Percentiles rank a stretch among this genome's conserved stretches.
phyloP scores from a whole-genome alignment of 1,140 invertebrate species.

The Phymastichus coffea region DNA sequence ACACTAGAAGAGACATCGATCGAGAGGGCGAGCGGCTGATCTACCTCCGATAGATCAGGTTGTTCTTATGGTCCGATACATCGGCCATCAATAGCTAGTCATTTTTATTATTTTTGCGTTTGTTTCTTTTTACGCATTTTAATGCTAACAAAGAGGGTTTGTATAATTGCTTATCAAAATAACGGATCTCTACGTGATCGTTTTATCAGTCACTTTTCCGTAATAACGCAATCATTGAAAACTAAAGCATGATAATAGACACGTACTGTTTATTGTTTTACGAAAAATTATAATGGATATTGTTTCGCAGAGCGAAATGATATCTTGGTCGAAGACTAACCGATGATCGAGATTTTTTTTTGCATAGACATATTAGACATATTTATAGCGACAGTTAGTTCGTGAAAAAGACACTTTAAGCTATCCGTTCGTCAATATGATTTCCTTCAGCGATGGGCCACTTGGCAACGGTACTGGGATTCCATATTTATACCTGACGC shows the following conservation, averaged over 20 bases:
- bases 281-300: too few species aligned
- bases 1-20: neutral
- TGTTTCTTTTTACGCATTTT: too few species aligned
- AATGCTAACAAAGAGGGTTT: too few species aligned
- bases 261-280: too few species aligned
- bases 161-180: too few species aligned
- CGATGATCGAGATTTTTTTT: too few species aligned
- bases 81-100: conserved; percentile 56
- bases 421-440: conserved; percentile 75
- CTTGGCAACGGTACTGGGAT: conserved; percentile 68
- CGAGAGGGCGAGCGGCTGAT: conserved; percentile 1
- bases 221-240: too few species aligned
- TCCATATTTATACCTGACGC: conserved; percentile 77
- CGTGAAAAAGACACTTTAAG: conserved; percentile 60
- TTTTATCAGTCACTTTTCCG: too few species aligned
- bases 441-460: conserved; percentile 73
- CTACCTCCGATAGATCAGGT: conserved; percentile 50
- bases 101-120: neutral
- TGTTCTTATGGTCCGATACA: conserved; percentile 57
- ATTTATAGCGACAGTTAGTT: conserved; percentile 74
- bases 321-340: too few species aligned
- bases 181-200: too few species aligned
- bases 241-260: too few species aligned
- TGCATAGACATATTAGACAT: conserved; percentile 64
- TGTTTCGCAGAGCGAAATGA: too few species aligned